A percentile compares a stretch with the other conserved stretches of the same genome.
Evolutionary conservation across 2,888 invertebrate species (phyloP).

Genomic region (Bhutanitis thaidina): DNA sequence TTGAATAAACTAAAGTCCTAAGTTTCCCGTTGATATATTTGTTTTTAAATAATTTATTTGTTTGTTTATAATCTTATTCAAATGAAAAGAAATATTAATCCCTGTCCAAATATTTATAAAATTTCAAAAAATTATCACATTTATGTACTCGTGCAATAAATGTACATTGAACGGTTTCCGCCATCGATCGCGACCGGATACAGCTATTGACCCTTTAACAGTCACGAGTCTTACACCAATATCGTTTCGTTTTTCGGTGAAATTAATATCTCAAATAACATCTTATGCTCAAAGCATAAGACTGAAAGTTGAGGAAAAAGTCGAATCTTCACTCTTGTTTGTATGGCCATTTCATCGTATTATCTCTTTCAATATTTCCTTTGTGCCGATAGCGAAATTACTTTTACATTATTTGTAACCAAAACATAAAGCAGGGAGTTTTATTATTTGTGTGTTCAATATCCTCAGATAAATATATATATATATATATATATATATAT

Average conservation of each 20-base stretch:
- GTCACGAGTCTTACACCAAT: conserved; percentile 38
- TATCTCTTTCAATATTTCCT: conserved; percentile 19
- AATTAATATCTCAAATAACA: conserved; percentile 27
- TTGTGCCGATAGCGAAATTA: conserved; percentile 17
- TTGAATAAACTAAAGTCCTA: too few relatives aligned
- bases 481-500: too few relatives aligned
- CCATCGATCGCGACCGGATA: conserved; percentile 64
- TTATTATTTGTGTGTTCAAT: too few relatives aligned
- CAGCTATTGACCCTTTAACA: conserved; percentile 59
- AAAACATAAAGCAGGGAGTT: too few relatives aligned
- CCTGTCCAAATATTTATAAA: too few relatives aligned
- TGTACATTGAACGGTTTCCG: conserved; percentile 46
- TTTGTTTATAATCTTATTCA: too few relatives aligned
- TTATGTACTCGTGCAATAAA: too few relatives aligned
- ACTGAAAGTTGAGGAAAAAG: conserved; percentile 5
- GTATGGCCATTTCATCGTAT: conserved; percentile 17
- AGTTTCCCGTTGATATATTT: too few relatives aligned
- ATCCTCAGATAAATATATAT: too few relatives aligned
- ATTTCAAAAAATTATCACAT: too few relatives aligned
- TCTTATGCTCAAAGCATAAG: conserved; percentile 14
- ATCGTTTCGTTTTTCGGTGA: conserved; percentile 34
- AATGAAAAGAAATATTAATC: too few relatives aligned
- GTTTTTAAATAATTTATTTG: too few relatives aligned
- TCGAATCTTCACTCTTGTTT: not conserved
- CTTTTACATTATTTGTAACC: not conserved